A percentile compares a stretch with the other conserved stretches of the same genome.
phyloP scores from a whole-genome alignment of 2,113 vertebrate species.

The cat (Felis catus) region F.catus_Fca126_mat1.0 CM031416.1:2783001-2783500 shows the following conservation, averaged over 20 bases:
- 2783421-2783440: slow-evolving; percentile 75
- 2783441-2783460: slow-evolving; percentile 72
- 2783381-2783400: not conserved
- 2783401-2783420: slow-evolving; percentile 71
- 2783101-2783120: not conserved
- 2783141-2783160: not conserved
- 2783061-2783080: not conserved
- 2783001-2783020: not conserved
- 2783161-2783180: too few species aligned
- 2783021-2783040: not conserved
- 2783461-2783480: accelerated
- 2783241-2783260: not conserved
- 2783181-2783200: not conserved
- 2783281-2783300: not conserved
- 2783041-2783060: not conserved
- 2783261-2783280: not conserved
- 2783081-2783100: not conserved
- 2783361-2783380: not conserved
- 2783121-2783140: not conserved
- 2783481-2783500: accelerated
- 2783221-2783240: not conserved
- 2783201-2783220: not conserved
- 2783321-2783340: not conserved
- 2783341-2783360: not conserved
- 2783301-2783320: accelerated